These are phyloP conservation scores for Amphibalanus amphitrite DNA, from an alignment of 1,140 invertebrate species.

Conservation along the genomic window DNA sequence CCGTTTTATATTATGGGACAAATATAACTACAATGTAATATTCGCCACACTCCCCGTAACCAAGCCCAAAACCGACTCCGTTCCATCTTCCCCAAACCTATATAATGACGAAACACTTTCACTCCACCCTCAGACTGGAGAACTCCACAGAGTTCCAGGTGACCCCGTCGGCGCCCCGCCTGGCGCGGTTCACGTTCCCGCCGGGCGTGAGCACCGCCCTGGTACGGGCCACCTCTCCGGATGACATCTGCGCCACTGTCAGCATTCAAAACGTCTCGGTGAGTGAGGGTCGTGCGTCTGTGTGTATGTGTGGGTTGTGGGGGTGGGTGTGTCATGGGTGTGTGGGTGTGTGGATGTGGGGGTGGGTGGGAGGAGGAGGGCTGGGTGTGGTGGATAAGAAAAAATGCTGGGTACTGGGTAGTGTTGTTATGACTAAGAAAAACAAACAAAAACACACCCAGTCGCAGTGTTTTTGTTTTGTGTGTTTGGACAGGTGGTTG, in stretches of 20 bases:
- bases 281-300: no score
- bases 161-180: constrained; percentile 33
- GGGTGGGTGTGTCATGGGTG: no score
- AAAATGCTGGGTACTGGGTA: no score
- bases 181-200: constrained; percentile 34
- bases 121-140: constrained; percentile 19
- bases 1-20: no score
- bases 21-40: not conserved
- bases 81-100: constrained; percentile 12
- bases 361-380: no score
- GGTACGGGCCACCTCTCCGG: constrained; percentile 42
- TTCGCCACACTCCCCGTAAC: not conserved
- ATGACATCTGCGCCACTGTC: constrained; percentile 45
- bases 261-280: constrained; percentile 55
- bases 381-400: no score
- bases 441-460: no score
- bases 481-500: no score
- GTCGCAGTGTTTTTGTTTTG: no score
- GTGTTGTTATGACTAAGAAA: no score
- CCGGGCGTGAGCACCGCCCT: constrained; percentile 38
- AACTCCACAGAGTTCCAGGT: constrained; percentile 24
- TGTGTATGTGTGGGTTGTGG: no score
- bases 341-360: no score
- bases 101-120: not conserved
- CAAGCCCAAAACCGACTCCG: not conserved